Base-by-base conservation (phyloP, 1,140 invertebrate species). In the Drosophila kohkoa region DNA sequence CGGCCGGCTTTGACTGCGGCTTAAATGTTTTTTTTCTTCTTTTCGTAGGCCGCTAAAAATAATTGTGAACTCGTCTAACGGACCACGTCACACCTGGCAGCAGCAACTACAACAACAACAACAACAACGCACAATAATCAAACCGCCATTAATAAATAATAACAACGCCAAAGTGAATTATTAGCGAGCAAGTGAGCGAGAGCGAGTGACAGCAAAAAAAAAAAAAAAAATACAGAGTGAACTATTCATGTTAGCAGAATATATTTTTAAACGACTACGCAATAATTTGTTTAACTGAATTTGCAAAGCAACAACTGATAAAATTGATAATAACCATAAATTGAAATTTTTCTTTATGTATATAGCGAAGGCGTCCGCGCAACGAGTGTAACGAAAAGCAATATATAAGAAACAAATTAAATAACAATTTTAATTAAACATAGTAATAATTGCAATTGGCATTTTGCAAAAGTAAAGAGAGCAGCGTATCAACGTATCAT, bases 261-360 rank as follows among this genome's bases (percentile, higher is more conserved):
- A 87, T 83, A 87, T 87, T 80, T 77, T 79, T 80, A 46, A 68
- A 54, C 66, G 55, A 63, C 67, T 77, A 88, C 83, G 83, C 80
- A 82, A 87, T 80, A 75, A 80, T 87, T 87, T 88, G 68, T 57
- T 75, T 87, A 79, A 16, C 51, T 54, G 28, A 54, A 54, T 54
- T 79, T 73, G 75, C 49, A 38, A 25, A 25, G n/a, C 30, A 66
- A 66, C 20, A 65, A 54, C 79, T 83, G 80, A 88, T 83, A 88
- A 86, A 60, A 81, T 62, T 72, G 49, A 54, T 69, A 75, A 69
- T 60, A 25, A 25, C 3, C 20, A 25, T 25, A 60, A 60, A 46
- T 65, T 65, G 13, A 46, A 25, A 25, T 51, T 45, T 35, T 54
- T 30, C 41, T 52, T 78, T 60, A 65, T 64, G 59, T 73, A 51